A percentile compares a stretch with the other conserved stretches of the same genome.
Conservation (phyloP, 2,113 vertebrate species). For the Merops nubicus region DNA sequence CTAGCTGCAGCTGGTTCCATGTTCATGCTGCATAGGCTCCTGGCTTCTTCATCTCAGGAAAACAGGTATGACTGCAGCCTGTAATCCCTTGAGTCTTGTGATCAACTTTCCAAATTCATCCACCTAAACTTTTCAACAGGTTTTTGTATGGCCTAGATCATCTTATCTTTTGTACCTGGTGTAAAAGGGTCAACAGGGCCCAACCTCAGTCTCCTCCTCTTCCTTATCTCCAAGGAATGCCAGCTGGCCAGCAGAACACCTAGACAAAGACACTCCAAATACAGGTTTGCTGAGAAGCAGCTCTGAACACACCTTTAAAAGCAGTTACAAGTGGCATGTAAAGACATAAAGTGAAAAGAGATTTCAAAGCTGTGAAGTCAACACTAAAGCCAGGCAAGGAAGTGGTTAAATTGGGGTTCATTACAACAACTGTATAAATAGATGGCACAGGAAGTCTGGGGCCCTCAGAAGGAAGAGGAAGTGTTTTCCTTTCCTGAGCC, state of each 20-base stretch:
- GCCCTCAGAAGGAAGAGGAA: slow-evolving; percentile 60
- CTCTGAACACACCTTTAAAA: background rate
- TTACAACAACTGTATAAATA: slow-evolving; percentile 60
- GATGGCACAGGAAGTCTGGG: slow-evolving; percentile 66
- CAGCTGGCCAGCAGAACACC: background rate
- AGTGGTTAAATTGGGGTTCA: slow-evolving; percentile 54
- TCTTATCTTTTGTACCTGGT: background rate
- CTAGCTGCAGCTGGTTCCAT: background rate
- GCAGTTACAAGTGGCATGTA: background rate
- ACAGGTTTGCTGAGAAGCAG: background rate
- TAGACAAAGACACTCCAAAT: background rate
- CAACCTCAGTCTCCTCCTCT: background rate
- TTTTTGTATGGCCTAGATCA: background rate
- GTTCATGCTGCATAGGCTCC: background rate
- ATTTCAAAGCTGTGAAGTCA: background rate
- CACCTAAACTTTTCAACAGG: background rate
- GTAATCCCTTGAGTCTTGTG: background rate
- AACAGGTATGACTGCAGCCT: background rate
- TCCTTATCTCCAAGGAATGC: background rate
- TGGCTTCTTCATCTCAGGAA: background rate
- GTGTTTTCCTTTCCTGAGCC: slow-evolving; percentile 55
- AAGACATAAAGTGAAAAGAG: background rate
- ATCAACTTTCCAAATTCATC: background rate
- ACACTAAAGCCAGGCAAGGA: background rate
- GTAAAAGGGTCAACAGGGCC: background rate